Evolutionary conservation across 2,888 invertebrate genomes (phyloP), one percentile per base, ranked within the genome.

Genomic region (Brachyptera putata): DNA sequence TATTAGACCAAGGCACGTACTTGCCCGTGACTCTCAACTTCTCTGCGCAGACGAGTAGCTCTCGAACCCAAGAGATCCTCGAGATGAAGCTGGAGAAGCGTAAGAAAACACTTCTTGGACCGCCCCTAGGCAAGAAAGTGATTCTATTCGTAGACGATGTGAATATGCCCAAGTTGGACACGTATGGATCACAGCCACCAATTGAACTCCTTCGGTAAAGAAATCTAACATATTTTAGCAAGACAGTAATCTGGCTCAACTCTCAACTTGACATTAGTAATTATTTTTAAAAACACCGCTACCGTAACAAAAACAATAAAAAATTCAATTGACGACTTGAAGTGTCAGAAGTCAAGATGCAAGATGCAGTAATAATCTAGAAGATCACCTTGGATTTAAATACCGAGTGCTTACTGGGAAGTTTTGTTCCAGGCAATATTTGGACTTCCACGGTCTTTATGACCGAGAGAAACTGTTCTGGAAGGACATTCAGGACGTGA

Each of bases 141-240:
- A 83, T 93, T 2, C 81, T 93, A 59, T 93, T 95, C 69, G 87
- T 95, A 21, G 95, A 95, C 70, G 95, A 95, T 70, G 86, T 95
- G 0, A 95, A 95, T 70, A 94, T 95, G 94, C 95, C 95, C 0
- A 84, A 84, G 70, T 76, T 86, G 68, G 93, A 88, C 73, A 84
- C 85, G 0, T 95, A 94, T 69, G 95, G 95, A 7, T 89, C 94
- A 9, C 95, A 95, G 71, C 93, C 95, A 4, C 91, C 95, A 0
- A 89, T 95, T 60, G 95, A 95, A 76, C 75, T 96, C 24, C 76
- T 95, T 22, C 80, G 93, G 85, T 87, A 30, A 30, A 30, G 11
- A 30, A 11, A 30, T 5, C n/a, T 30, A 30, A 5, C 5, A 30
- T 11, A 5, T 11, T 30, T 30, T 30, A 30, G 30, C 30, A 30